Evolutionary conservation across 2,888 invertebrate species (phyloP).

Genomic region (Aporophyla nigra): DNA sequence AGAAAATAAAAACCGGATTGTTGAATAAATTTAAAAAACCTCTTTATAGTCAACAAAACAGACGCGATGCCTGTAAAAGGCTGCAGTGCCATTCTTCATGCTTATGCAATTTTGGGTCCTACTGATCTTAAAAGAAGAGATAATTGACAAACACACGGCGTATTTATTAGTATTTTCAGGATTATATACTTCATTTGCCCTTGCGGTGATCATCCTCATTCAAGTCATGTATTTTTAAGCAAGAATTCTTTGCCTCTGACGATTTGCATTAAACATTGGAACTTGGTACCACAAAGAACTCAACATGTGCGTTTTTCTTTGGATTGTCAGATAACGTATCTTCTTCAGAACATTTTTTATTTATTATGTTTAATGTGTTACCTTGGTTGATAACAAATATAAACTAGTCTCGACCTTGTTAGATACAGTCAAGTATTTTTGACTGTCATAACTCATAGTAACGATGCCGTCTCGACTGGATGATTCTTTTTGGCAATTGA

Average conservation of each 20-base stretch:
- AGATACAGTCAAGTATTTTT: conserved; percentile 40
- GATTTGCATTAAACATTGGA: conserved; percentile 23
- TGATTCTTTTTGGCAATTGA: conserved; percentile 45
- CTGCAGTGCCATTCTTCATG: conserved; percentile 6
- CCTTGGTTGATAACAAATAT: conserved; percentile 29
- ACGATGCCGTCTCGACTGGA: conserved; percentile 30
- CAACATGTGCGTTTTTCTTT: conserved; percentile 25
- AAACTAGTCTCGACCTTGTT: conserved; percentile 38
- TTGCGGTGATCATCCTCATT: conserved; percentile 55
- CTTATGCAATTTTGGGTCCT: conserved; percentile 37
- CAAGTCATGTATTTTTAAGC: conserved; percentile 55
- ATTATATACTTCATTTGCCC: conserved; percentile 28
- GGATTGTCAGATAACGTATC: conserved; percentile 24
- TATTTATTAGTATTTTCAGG: conserved; percentile 26
- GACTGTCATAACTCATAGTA: conserved; percentile 5
- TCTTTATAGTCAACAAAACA: conserved; percentile 27
- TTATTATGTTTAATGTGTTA: conserved; percentile 24
- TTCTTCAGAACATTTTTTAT: conserved; percentile 19
- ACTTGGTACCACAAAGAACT: conserved; percentile 24
- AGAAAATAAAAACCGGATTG: conserved; percentile 44
- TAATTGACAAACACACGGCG: conserved; percentile 12
- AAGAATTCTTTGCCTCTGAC: conserved; percentile 30
- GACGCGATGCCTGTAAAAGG: conserved; percentile 6
- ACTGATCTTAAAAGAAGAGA: conserved; percentile 19
- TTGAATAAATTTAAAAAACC: conserved; percentile 23